Evolutionary conservation across 2,113 vertebrate genomes (phyloP).

Genomic region (Pycnonotus jocosus): DNA sequence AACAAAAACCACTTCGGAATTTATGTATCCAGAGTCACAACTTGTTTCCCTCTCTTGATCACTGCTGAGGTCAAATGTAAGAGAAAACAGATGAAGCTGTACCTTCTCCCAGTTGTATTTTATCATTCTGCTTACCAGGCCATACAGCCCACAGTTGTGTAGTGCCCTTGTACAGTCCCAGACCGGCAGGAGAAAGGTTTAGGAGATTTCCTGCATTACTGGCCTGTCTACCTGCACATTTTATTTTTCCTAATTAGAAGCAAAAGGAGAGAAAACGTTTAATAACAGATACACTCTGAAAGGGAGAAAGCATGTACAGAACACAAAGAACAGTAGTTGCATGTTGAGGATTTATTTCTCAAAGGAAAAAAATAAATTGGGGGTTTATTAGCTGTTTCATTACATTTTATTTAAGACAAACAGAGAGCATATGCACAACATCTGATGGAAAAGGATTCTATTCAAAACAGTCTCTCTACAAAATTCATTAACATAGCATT

Average conservation of each 20-base stretch:
- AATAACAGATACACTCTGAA: slow-evolving; percentile 24
- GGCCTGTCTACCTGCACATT: neutral
- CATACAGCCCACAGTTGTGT: neutral
- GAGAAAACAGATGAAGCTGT: neutral
- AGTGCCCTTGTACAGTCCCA: neutral
- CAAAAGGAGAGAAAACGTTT: slow-evolving; percentile 41
- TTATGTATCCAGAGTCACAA: neutral
- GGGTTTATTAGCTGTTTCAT: slow-evolving; percentile 80
- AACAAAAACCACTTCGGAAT: neutral
- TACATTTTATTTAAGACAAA: slow-evolving; percentile 74
- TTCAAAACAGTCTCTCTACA: slow-evolving; percentile 64
- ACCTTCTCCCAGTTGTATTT: neutral
- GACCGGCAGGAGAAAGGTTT: neutral
- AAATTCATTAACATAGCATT: slow-evolving; percentile 68
- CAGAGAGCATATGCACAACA: slow-evolving; percentile 65
- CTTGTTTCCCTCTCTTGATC: neutral
- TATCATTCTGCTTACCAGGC: neutral
- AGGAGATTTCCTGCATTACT: neutral
- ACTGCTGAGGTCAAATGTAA: neutral
- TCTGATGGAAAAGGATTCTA: slow-evolving; percentile 67
- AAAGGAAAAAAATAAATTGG: slow-evolving; percentile 68
- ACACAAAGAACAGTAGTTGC: slow-evolving; percentile 56
- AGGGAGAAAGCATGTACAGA: slow-evolving; percentile 46
- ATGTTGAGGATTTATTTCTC: slow-evolving; percentile 55
- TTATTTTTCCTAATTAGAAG: slow-evolving; percentile 4